These are phyloP conservation scores for Andrena minutula DNA, from an alignment of 2,888 invertebrate genomes.

Conservation along the genomic window DNA sequence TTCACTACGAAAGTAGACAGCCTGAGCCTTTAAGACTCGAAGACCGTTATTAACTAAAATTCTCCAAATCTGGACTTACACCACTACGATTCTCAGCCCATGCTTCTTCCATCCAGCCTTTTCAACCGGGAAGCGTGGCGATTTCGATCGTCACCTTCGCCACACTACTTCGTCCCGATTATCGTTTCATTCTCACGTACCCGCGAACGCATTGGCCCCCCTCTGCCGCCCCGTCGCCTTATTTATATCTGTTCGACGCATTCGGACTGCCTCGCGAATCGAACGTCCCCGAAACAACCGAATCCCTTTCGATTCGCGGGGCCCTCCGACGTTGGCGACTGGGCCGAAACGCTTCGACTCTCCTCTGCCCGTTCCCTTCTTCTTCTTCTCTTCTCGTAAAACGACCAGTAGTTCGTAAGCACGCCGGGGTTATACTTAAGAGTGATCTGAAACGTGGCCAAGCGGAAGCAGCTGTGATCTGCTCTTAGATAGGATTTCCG, in stretches of 20 bases:
- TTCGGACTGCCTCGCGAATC: not conserved
- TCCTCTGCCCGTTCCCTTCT: not conserved
- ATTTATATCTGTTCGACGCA: not conserved
- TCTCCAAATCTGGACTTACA: too few relatives aligned
- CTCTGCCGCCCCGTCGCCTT: too few relatives aligned
- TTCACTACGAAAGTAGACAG: too few relatives aligned
- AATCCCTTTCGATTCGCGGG: not conserved
- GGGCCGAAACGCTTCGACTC: conserved; percentile 5
- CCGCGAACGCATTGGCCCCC: too few relatives aligned
- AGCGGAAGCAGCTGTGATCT: conserved; percentile 62
- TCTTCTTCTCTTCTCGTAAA: not conserved
- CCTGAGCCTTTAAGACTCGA: too few relatives aligned
- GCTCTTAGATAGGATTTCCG: conserved; percentile 59
- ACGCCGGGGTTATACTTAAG: conserved; percentile 40
- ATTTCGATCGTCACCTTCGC: too few relatives aligned
- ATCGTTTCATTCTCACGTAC: too few relatives aligned
- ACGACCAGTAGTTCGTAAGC: conserved; percentile 58
- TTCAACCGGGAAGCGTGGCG: too few relatives aligned
- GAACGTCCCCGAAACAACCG: not conserved
- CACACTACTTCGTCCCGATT: too few relatives aligned
- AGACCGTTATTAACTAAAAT: too few relatives aligned
- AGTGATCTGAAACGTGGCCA: conserved; percentile 55
- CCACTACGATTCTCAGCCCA: too few relatives aligned
- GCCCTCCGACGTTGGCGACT: not conserved
- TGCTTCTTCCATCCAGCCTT: too few relatives aligned